Evolutionary conservation across 2,113 vertebrate genomes (phyloP).

Genomic region (Equus przewalskii): DNA sequence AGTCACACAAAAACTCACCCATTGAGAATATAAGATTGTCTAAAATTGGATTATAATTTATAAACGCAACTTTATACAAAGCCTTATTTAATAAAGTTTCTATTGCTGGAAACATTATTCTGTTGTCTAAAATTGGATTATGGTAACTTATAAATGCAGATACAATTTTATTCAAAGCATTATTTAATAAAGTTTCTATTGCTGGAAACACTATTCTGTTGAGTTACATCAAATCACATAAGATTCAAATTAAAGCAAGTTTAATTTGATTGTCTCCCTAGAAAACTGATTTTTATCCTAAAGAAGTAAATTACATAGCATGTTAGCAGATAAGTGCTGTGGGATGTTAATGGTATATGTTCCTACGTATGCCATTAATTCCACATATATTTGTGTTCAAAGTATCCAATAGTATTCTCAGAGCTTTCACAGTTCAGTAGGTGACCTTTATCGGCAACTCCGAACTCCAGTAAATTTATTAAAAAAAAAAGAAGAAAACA

Average conservation of each 20-base stretch:
- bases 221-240: conserved; percentile 3
- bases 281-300: conserved; percentile 29
- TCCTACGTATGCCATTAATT: background rate
- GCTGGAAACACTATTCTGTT: background rate
- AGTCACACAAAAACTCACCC: background rate
- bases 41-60: background rate
- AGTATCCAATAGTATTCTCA: background rate
- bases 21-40: background rate
- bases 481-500: background rate
- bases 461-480: background rate
- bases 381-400: background rate
- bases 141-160: background rate
- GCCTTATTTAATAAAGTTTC: background rate
- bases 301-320: background rate
- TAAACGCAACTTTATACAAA: conserved; percentile 32
- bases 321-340: background rate
- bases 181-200: background rate
- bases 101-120: background rate
- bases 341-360: background rate
- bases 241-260: conserved; percentile 42
- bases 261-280: conserved; percentile 29
- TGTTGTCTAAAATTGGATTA: conserved; percentile 13
- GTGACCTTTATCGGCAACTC: background rate
- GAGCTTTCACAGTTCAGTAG: background rate
- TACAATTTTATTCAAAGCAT: conserved; percentile 5